Evolutionary conservation across 2,888 invertebrate species (phyloP).

Genomic region (Aproaerema taeniolella): DNA sequence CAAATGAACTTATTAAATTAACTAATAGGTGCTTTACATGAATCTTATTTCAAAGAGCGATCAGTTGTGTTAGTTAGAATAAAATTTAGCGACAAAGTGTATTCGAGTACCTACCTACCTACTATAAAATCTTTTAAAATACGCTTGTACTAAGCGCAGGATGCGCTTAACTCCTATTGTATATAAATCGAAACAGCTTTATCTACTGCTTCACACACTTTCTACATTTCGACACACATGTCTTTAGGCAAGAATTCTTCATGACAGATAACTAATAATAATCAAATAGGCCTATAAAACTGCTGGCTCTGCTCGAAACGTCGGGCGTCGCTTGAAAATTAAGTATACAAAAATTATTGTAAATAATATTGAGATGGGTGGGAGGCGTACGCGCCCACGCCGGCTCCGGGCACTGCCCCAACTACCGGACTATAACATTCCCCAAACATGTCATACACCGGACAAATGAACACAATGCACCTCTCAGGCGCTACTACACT

Average conservation of each 20-base stretch:
- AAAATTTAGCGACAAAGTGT: slow-evolving; percentile 34
- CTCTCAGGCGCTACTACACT: too few relatives aligned
- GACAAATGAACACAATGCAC: too few relatives aligned
- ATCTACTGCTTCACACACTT: slow-evolving; percentile 60
- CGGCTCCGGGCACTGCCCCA: slow-evolving; percentile 5
- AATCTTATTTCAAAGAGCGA: slow-evolving; percentile 28
- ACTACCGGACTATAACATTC: not conserved
- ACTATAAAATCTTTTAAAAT: slow-evolving; percentile 32
- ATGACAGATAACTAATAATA: slow-evolving; percentile 31
- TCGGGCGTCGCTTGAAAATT: slow-evolving; percentile 34
- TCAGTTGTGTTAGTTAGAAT: slow-evolving; percentile 30
- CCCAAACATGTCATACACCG: too few relatives aligned
- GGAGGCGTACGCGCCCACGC: slow-evolving; percentile 23
- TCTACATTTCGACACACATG: slow-evolving; percentile 58
- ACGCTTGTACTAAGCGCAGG: slow-evolving; percentile 50
- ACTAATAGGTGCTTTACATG: slow-evolving; percentile 36
- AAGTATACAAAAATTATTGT: too few relatives aligned
- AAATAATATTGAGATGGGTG: slow-evolving; percentile 32
- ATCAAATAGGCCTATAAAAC: slow-evolving; percentile 47
- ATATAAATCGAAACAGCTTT: slow-evolving; percentile 59
- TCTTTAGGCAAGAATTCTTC: slow-evolving; percentile 46
- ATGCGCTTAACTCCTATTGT: slow-evolving; percentile 45
- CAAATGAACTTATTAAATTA: slow-evolving; percentile 29
- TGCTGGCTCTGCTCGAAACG: slow-evolving; percentile 31
- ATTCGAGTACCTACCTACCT: too few relatives aligned